These are phyloP conservation scores for Triplophysa yarkandensis DNA, from an alignment of 2,797 vertebrate genomes.

Conservation along the genomic window DNA sequence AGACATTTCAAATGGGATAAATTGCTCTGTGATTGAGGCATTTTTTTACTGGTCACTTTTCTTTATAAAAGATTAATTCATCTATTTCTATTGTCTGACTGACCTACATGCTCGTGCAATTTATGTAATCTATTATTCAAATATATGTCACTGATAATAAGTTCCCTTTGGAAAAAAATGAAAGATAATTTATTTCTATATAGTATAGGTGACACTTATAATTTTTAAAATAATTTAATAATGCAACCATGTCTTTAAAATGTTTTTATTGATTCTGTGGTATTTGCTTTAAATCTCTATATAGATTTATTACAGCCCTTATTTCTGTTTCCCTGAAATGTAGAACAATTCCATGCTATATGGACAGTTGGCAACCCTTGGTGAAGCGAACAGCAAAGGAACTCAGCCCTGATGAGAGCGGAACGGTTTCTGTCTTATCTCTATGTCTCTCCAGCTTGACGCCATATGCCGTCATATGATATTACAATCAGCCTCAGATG, in stretches of 20 bases:
- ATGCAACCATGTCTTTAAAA: no score
- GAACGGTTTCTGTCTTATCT: constrained; percentile 10
- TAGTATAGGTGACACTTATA: background rate
- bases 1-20: constrained; percentile 13
- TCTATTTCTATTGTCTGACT: background rate
- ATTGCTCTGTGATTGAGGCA: constrained; percentile 12
- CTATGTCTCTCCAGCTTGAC: constrained; percentile 36
- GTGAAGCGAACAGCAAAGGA: background rate
- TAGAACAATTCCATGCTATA: background rate
- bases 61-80: background rate
- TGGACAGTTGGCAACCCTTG: background rate
- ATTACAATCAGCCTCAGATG: constrained; percentile 46
- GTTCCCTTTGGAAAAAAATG: background rate
- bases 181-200: background rate
- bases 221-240: no score
- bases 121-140: background rate
- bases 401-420: background rate
- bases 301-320: background rate
- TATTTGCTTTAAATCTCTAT: background rate
- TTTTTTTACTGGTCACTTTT: constrained; percentile 11
- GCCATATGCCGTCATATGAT: constrained; percentile 43
- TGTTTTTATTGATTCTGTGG: no score
- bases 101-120: background rate
- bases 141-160: no score
- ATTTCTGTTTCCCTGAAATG: background rate